Evolutionary conservation across 2,113 vertebrate genomes (phyloP), one percentile per base, ranked within the genome.

Genomic region (Ochotona curzoniae): DNA sequence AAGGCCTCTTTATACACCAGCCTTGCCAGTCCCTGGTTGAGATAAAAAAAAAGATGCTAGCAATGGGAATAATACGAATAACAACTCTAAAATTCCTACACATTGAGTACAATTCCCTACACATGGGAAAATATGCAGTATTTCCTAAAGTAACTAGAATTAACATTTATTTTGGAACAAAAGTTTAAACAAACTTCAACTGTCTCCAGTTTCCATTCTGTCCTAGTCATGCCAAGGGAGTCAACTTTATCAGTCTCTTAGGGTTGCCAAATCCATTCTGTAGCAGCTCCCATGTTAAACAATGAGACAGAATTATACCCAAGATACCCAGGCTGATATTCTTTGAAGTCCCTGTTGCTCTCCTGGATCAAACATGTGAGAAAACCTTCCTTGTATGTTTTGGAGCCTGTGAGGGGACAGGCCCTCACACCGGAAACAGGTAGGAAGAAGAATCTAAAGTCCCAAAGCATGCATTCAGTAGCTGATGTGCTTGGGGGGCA

Each of bases 101-200:
- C 23, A 32, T 1, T 9, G 38, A 57, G 30, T n/a, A 76, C 18
- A 20, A 25, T 17, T 20, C 32, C 66, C 47, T 7, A 67, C 13
- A 47, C 23, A 35, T 0, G 20, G 92, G 78, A 90, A 64, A 32
- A 51, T 18, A 57, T 57, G 61, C 5, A 26, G 13, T 54, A 21
- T 71, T 66, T 51, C 57, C 76, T 79, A 61, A 51, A 18, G 20
- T 57, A 75, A 32, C 61, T 44, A 79, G n/a, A 95, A 84, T 28
- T 18, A 88, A 80, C 32, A 86, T 82, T 87, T 85, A 66, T 91
- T 79, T 74, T 85, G 44, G 63, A 30, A 79, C 35, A 84, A 44
- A 44, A 44, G 26, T 84, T 85, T 49, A 70, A 21, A 82, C 6
- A 51, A 91, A 93, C n/a, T 79, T 93, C 47, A 49, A 57, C 63